Conservation (phyloP, 2,888 invertebrate species). For the Masnerella sp. region DNA sequence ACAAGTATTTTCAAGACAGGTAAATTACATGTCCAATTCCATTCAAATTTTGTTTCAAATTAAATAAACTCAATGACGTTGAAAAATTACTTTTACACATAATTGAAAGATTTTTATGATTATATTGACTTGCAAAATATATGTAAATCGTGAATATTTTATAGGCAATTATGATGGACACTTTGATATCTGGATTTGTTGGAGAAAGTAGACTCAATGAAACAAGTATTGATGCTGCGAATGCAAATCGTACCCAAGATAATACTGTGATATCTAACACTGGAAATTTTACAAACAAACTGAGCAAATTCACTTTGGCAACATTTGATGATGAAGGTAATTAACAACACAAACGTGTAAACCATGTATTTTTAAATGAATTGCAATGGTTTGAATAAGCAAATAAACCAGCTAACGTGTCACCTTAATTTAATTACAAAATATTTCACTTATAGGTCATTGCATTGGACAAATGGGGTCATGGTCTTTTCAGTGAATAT, state of each 20-base stretch:
- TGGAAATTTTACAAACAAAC: slow-evolving; percentile 85
- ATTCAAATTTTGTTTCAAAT: no score
- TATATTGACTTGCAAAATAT: no score
- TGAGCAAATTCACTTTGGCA: slow-evolving; percentile 90
- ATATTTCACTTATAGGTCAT: slow-evolving; percentile 78
- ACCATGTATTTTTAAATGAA: no score
- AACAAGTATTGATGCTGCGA: slow-evolving; percentile 67
- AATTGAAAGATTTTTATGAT: no score
- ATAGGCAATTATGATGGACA: slow-evolving; percentile 91
- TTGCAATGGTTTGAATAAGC: neutral
- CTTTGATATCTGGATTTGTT: slow-evolving; percentile 89
- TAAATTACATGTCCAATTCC: no score
- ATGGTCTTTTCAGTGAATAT: slow-evolving; percentile 83
- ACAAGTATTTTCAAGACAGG: slow-evolving; percentile 84
- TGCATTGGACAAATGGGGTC: slow-evolving; percentile 93
- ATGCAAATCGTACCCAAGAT: slow-evolving; percentile 72
- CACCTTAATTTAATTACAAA: neutral
- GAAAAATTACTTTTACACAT: no score
- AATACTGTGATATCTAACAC: slow-evolving; percentile 67
- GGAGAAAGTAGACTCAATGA: slow-evolving; percentile 83
- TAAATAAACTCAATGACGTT: no score
- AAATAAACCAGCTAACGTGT: no score
- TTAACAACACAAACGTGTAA: neutral
- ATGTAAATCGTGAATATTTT: no score
- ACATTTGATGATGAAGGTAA: slow-evolving; percentile 92